Evolutionary conservation across 2,113 vertebrate species (phyloP), one percentile per base, ranked within the genome.

Genomic region (Muntiacus muntjak): DNA sequence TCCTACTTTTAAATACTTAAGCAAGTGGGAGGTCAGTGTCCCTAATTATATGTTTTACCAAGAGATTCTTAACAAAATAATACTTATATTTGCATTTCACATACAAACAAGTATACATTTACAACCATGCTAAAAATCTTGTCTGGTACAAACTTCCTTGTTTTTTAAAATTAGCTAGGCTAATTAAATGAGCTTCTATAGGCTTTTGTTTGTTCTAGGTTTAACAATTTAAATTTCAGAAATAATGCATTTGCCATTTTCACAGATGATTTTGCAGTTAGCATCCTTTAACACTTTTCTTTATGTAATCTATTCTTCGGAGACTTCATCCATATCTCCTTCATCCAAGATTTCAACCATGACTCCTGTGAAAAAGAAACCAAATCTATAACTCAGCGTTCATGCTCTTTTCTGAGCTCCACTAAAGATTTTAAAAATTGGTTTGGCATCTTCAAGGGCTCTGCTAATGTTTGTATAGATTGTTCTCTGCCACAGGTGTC

Each of bases 161-260:
- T 74, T 91, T 3, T 54, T 85, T 50, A 76, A 92, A 85, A 93
- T 84, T 93, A 87, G 0, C 19, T 89, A 87, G 7, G 17, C 58
- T 26, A 83, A 79, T 33, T 47, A 71, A 89, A 58, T 14, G 9
- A 76, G 30, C 89, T 89, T 79, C 36, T 13, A n/a, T 91, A 21
- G 62, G 12, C 0, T 74, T 96, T 89, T 93, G 1, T 71, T 94
- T 52, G 6, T 30, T 84, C 7, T 26, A 71, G 6, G 55, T 16
- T 64, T 83, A 94, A 89, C 36, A 87, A 93, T 79, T 91, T 87
- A 71, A 95, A 62, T 43, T 76, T 78, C 67, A 94, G 40, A 96
- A 93, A 30, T 60, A 94, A 87, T 78, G 23, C 28, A 79, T 19
- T 93, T 94, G 5, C 58, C 19, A 16, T 60, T 62, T 62, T 79